Evolutionary conservation across 2,888 invertebrate species (phyloP), one percentile per base, ranked within the genome.

Genomic region (Marasmarcha lunaedactyla): DNA sequence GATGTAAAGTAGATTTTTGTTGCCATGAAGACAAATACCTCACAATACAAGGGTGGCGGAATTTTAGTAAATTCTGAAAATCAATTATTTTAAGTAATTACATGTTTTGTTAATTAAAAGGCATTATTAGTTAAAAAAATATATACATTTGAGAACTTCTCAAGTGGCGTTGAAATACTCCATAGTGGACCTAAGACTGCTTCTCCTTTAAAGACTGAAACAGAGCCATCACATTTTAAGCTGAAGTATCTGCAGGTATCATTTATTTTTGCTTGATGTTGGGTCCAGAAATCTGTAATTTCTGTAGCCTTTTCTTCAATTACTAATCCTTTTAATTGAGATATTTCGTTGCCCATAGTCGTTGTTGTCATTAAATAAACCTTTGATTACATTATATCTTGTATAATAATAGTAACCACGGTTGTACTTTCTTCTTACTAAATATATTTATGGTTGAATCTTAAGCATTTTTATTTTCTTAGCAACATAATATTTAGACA

Each of bases 41-140:
- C 9, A 95, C 71, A 51, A 96, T 93, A 54, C 89, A 90, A 0
- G 96, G 96, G 74, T 96, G 95, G 0, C 95, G 89, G 68, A 93
- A 90, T 41, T 93, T 88, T 84, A 92, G 90, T 43, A 95, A 84
- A 76, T 93, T 93, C 95, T 95, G 70, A 40, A 87, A 85, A 20
- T 3, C n/a, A n/a, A n/a, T n/a, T n/a, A n/a, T n/a, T n/a, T n/a
- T n/a, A n/a, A n/a, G n/a, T n/a, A n/a, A n/a, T n/a, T n/a, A n/a
- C n/a, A n/a, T n/a, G n/a, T n/a, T n/a, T n/a, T n/a, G n/a, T n/a
- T n/a, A n/a, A n/a, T n/a, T n/a, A n/a, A n/a, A n/a, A n/a, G n/a
- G n/a, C n/a, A n/a, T n/a, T n/a, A n/a, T n/a, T n/a, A n/a, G n/a
- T n/a, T n/a, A n/a, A n/a, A n/a, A n/a, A n/a, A n/a, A n/a, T 14